phyloP scores from a whole-genome alignment of 2,113 vertebrate genomes.

The Percina caprodes region DNA sequence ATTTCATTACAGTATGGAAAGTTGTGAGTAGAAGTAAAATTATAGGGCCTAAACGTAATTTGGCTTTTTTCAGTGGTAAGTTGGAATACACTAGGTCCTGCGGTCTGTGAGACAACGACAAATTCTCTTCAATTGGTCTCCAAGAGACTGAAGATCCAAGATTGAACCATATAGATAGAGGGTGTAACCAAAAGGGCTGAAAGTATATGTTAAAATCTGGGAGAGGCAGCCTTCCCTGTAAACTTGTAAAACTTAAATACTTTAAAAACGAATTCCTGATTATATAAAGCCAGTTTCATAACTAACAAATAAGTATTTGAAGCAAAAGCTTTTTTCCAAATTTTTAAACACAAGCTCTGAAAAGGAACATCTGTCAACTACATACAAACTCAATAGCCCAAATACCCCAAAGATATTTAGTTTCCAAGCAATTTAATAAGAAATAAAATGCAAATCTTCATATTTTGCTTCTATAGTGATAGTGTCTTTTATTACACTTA shows the following conservation, averaged over 20 bases:
- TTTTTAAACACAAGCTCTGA: background rate
- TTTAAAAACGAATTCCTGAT: conserved; percentile 45
- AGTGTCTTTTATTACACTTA: background rate
- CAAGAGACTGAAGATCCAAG: too few species aligned
- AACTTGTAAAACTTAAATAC: conserved; percentile 16
- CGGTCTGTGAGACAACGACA: too few species aligned
- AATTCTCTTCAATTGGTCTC: too few species aligned
- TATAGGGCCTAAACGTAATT: too few species aligned
- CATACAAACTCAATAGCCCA: background rate
- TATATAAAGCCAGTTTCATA: conserved; percentile 43
- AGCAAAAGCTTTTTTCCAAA: conserved; percentile 23
- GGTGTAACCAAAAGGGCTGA: too few species aligned
- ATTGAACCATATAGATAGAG: too few species aligned
- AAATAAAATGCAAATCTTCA: background rate
- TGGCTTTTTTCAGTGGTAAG: too few species aligned
- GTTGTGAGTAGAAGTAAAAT: too few species aligned
- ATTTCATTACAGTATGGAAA: too few species aligned
- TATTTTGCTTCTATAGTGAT: background rate
- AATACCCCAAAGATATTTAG: background rate
- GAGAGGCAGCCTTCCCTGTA: too few species aligned
- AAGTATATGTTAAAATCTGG: too few species aligned
- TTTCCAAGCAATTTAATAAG: background rate
- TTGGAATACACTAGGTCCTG: too few species aligned
- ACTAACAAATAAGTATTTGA: conserved; percentile 47
- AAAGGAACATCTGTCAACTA: background rate